phyloP scores from a whole-genome alignment of 2,797 vertebrate species.

The Chelon labrosus region DNA sequence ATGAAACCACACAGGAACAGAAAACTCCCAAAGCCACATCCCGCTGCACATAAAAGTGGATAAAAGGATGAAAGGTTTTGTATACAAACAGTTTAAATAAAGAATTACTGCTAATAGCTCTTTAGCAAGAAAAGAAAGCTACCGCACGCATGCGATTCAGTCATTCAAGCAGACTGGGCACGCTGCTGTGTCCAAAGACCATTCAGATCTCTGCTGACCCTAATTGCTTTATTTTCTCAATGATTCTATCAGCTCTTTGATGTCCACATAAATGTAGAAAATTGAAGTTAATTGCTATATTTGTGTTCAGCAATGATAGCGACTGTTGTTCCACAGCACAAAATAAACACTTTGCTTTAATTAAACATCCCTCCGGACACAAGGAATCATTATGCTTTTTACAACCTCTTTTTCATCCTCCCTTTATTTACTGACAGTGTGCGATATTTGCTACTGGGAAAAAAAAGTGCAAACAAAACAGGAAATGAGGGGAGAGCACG shows the following conservation, averaged over 20 bases:
- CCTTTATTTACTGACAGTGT: constrained; percentile 80
- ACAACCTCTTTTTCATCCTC: constrained; percentile 76
- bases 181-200: constrained; percentile 79
- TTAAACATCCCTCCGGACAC: constrained; percentile 81
- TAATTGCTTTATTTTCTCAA: constrained; percentile 85
- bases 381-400: constrained; percentile 73
- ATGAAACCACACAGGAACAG: constrained; percentile 75
- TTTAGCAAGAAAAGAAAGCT: constrained; percentile 87
- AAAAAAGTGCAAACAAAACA: constrained; percentile 75
- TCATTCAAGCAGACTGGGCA: constrained; percentile 77
- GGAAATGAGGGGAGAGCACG: constrained; percentile 67
- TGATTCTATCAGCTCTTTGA: constrained; percentile 87
- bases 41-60: constrained; percentile 83
- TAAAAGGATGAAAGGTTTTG: constrained; percentile 88
- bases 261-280: constrained; percentile 86
- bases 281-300: constrained; percentile 88
- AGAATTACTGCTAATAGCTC: constrained; percentile 87
- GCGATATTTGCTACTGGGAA: constrained; percentile 72
- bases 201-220: constrained; percentile 83
- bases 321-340: constrained; percentile 73
- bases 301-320: constrained; percentile 84
- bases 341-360: constrained; percentile 80
- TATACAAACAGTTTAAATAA: constrained; percentile 89
- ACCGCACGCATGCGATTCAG: constrained; percentile 82
- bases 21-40: constrained; percentile 81